These are phyloP conservation scores for Bacillus rossius DNA, from an alignment of 1,140 invertebrate genomes.

Conservation along the genomic window DNA sequence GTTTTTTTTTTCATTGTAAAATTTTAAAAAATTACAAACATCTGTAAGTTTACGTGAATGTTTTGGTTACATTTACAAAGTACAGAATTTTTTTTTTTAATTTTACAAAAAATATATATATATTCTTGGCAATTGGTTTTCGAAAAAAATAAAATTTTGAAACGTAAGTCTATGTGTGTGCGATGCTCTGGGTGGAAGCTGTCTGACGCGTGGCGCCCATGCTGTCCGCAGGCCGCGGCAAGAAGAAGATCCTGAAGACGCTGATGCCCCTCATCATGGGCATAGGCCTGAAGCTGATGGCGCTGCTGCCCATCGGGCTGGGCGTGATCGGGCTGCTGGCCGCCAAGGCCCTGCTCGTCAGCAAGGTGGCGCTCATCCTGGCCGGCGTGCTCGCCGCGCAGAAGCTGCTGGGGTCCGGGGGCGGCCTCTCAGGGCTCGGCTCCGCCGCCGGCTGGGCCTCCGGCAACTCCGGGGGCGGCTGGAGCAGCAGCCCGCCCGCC, in stretches of 20 bases:
- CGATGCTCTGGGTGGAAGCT: no score
- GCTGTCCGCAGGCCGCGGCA: slow-evolving; percentile 53
- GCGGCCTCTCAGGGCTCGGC: slow-evolving; percentile 32
- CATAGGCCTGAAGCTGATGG: slow-evolving; percentile 60
- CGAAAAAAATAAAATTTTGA: no score
- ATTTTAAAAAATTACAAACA: no score
- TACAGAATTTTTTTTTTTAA: no score
- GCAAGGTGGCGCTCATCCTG: slow-evolving; percentile 58
- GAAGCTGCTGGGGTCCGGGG: slow-evolving; percentile 51
- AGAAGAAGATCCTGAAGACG: slow-evolving; percentile 58
- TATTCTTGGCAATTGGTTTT: no score
- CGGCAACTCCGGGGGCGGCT: slow-evolving; percentile 21
- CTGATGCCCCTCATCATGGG: slow-evolving; percentile 56
- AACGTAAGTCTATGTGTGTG: no score
- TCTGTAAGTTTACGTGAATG: no score
- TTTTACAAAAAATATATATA: no score
- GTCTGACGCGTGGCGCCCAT: no score
- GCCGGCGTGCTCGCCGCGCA: slow-evolving; percentile 61
- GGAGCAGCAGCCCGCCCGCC: slow-evolving; percentile 1
- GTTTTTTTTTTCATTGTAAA: no score
- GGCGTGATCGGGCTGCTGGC: slow-evolving; percentile 62
- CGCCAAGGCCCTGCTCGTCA: slow-evolving; percentile 65
- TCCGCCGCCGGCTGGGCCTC: slow-evolving; percentile 13
- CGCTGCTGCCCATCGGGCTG: slow-evolving; percentile 58
- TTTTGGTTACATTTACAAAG: no score